phyloP scores from a whole-genome alignment of 2,113 vertebrate species.

The Brachirus orientalis region DNA sequence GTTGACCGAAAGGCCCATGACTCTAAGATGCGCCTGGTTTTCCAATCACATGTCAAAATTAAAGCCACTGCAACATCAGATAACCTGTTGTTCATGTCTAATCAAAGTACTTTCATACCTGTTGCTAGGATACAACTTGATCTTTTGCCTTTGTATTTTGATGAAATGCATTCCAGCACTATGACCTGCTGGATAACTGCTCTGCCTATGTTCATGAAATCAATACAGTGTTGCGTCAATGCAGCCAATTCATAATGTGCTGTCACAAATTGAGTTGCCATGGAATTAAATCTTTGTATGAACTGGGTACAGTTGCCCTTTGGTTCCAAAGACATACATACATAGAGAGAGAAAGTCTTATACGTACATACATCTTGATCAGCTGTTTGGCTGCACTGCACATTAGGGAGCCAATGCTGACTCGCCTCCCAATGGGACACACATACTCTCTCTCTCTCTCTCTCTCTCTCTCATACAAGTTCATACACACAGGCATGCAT shows the following conservation, averaged over 20 bases:
- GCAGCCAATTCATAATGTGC: background rate
- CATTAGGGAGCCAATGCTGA: slow-evolving; percentile 15
- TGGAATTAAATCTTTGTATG: background rate
- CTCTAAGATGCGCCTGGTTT: slow-evolving; percentile 28
- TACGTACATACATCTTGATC: too few species aligned
- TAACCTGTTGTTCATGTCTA: background rate
- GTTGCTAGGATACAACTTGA: slow-evolving; percentile 1
- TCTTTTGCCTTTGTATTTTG: background rate
- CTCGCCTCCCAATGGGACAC: too few species aligned
- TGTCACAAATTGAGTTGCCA: background rate
- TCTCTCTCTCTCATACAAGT: too few species aligned
- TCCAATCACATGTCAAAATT: slow-evolving; percentile 32
- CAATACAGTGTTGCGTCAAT: slow-evolving; percentile 10
- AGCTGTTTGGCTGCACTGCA: background rate
- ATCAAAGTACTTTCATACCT: background rate
- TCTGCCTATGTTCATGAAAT: slow-evolving; percentile 12
- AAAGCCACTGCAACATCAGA: slow-evolving; percentile 14
- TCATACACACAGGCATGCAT: too few species aligned
- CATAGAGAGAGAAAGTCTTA: too few species aligned
- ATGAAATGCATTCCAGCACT: background rate
- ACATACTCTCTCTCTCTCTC: too few species aligned
- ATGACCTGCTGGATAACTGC: background rate
- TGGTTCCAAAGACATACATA: too few species aligned
- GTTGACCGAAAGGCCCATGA: slow-evolving; percentile 18
- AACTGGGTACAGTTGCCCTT: background rate